phyloP scores from a whole-genome alignment of 2,113 vertebrate species.

The Actenoides lindsayi region DNA sequence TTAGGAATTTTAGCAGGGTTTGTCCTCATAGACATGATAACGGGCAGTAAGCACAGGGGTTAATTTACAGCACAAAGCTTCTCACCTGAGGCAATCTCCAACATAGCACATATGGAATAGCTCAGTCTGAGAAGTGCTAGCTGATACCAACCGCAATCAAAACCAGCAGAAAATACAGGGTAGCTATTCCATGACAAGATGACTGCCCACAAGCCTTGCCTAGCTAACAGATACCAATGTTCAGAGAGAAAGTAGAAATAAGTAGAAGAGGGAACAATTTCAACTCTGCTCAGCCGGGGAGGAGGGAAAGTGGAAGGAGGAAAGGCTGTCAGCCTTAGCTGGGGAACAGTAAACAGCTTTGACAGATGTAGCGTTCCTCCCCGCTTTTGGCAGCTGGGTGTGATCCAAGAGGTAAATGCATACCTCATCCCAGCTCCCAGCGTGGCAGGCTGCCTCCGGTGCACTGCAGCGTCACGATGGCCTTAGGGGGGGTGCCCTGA shows the following conservation, averaged over 20 bases:
- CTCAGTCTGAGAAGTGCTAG: not conserved
- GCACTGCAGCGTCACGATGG: fast-evolving
- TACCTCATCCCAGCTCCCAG: not conserved
- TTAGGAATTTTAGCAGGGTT: not conserved
- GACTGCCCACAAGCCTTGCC: not conserved
- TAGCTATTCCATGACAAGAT: not conserved
- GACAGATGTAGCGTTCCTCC: not conserved
- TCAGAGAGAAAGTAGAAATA: not conserved
- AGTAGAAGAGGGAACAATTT: not conserved
- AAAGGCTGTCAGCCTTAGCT: not conserved
- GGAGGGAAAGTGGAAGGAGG: not conserved
- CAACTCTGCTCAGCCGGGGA: not conserved
- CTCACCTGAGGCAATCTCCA: not conserved
- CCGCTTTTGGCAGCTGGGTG: not conserved
- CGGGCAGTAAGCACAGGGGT: not conserved
- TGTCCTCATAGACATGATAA: not conserved
- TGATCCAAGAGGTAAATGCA: not conserved
- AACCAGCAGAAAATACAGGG: not conserved
- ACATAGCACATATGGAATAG: not conserved
- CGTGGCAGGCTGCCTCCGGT: not conserved
- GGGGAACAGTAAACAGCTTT: not conserved
- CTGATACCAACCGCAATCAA: not conserved
- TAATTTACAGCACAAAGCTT: not conserved
- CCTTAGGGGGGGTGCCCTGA: not conserved
- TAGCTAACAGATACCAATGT: not conserved